Percentiles rank a stretch among this genome's conserved stretches.
Conservation (phyloP, 2,888 invertebrate genomes). For the Eupithecia inturbata region DNA sequence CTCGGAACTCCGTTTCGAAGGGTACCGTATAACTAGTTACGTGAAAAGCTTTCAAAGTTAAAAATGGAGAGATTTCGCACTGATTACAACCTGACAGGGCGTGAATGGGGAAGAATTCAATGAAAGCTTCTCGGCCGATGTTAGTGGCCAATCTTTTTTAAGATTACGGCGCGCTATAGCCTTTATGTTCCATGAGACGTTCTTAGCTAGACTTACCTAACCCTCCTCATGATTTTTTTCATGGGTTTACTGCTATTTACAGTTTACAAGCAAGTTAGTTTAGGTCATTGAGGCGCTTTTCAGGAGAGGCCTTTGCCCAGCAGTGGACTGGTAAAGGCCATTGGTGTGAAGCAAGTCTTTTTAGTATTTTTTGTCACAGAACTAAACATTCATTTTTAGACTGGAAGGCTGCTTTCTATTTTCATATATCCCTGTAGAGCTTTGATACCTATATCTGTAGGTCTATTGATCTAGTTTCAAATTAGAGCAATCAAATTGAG, state of each 20-base stretch:
- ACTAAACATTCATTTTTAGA: not conserved
- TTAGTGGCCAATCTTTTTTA: constrained; percentile 64
- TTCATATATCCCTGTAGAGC: not conserved
- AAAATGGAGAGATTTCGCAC: constrained; percentile 52
- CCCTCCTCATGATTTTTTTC: not conserved
- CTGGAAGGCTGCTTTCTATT: not conserved
- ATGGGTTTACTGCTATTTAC: not conserved
- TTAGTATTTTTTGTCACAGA: not conserved
- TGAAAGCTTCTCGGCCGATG: constrained; percentile 58
- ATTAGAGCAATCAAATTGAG: constrained; percentile 10
- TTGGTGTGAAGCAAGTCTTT: not conserved
- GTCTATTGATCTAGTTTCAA: constrained; percentile 1
- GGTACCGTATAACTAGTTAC: not conserved
- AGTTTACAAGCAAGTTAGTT: not conserved
- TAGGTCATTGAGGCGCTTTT: not conserved
- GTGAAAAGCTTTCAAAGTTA: constrained; percentile 14
- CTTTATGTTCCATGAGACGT: constrained; percentile 20
- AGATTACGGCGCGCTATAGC: constrained; percentile 63
- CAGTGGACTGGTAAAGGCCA: not conserved
- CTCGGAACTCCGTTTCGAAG: not conserved
- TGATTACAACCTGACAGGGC: constrained; percentile 56
- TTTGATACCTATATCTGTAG: not conserved
- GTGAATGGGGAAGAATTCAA: constrained; percentile 64
- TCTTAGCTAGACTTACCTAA: not conserved
- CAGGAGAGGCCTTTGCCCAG: not conserved